Base-by-base conservation (phyloP, 1,140 invertebrate species). In the Anastrepha ludens region DNA sequence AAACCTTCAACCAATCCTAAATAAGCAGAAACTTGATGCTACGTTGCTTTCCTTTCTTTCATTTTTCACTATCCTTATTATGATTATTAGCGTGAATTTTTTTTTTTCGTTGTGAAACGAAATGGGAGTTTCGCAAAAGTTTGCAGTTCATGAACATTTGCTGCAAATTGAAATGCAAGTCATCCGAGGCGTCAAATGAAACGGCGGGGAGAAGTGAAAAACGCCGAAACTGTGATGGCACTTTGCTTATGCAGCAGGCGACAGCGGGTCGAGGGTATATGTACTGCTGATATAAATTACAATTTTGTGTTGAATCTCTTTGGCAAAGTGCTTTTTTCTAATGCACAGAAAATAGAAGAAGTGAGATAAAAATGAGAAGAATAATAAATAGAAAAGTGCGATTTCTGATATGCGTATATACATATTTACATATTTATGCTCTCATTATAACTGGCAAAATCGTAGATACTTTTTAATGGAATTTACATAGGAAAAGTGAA, bases 221-320 rank as follows among this genome's bases (percentile, higher is more conserved):
- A 20, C n/a, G 2, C 17, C 15, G 2, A 2, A 74, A 74, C 15
- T 47, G 13, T 2, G 4, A 70, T 70, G 9, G n/a, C 11, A 67
- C 29, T 67, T 67, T 55, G 6, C 6, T 55, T 55, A 6, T 55
- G 50, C 50, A 55, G 4, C 13, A 50, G 55, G 8, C 55, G 41
- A 47, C 20, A 47, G 70, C 17, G 70, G 29, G 17, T 5, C 55
- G 47, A 20, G 55, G 47, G n/a, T 44, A 70, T 13, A 41, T 2
- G 44, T 41, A 44, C 44, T 70, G 67, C 67, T 15, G 11, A 11
- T 70, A 70, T 70, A 70, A 70, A 44, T 70, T 70, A 39, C 39
- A 70, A 44, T 70, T 70, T 29, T 65, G 64, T 65, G 64, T 67
- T 67, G 29, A 67, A 67, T 39, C 13, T 81, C 70, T 81, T 81